Evolutionary conservation across 2,888 invertebrate genomes (phyloP), one percentile per base, ranked within the genome.

Genomic region (Muschampia plurimacula): DNA sequence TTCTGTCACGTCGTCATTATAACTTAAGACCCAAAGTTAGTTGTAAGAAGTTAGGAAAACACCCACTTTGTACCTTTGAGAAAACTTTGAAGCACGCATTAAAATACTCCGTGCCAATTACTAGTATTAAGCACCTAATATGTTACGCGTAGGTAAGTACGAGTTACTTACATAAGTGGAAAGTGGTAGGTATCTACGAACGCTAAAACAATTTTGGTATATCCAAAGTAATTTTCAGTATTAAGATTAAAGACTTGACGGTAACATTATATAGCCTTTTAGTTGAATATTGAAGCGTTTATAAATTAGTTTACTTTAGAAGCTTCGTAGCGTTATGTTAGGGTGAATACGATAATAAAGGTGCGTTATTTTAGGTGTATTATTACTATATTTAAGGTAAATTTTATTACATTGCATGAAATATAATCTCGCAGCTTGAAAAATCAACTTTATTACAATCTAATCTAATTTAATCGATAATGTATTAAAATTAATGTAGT

Each of bases 171-270:
- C 22, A 28, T 55, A 55, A 55, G 55, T 28, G 55, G 22, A 55
- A 28, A 55, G 55, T 32, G 22, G 55, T 57, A 57, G 22, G 22
- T 57, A 57, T 12, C 57, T 57, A 57, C 28, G 57, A 41, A 57
- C 41, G 67, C 41, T 57, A 41, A 41, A 67, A 67, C 67, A 67
- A 67, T 67, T 67, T 67, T 39, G 67, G 67, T 55, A 57, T 57
- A 57, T 67, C 55, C 52, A 15, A 39, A 67, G 67, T 55, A 67
- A 67, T 67, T 67, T 67, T 36, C 32, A 39, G 67, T 55, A 55
- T 67, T 52, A 67, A 67, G 67, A 67, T 67, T 67, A 39, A 36
- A 55, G 67, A 39, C 55, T 67, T 57, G 57, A 57, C 57, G 57
- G 22, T 57, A 28, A 28, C 15, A 57, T 57, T 57, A 28, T 57